A percentile compares a stretch with the other conserved stretches of the same genome.
phyloP scores from a whole-genome alignment of 2,113 vertebrate genomes.

The Lepus americanus region DNA sequence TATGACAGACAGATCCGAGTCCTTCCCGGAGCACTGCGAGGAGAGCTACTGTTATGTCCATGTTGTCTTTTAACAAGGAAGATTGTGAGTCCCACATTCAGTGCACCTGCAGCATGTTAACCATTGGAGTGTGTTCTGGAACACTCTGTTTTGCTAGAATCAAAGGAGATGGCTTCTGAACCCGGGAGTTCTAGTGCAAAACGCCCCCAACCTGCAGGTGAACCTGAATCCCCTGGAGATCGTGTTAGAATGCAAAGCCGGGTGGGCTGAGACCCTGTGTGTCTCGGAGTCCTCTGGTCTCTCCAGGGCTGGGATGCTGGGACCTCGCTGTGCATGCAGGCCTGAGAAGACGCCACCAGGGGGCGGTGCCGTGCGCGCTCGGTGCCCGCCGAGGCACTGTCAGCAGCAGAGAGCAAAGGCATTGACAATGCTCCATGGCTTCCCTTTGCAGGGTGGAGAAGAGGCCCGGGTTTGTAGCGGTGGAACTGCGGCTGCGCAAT shows the following conservation, averaged over 20 bases:
- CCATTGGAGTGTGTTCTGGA: not conserved
- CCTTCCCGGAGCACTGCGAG: not conserved
- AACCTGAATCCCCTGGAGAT: fast-evolving
- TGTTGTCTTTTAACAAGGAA: not conserved
- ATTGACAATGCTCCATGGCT: not conserved
- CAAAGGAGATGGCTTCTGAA: not conserved
- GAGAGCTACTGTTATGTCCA: not conserved
- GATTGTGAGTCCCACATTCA: not conserved
- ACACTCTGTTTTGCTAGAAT: not conserved
- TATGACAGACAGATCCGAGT: not conserved
- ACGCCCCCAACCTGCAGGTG: too few species aligned
- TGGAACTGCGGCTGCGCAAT: conserved; percentile 93
- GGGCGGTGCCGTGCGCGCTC: fast-evolving
- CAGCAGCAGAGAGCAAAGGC: too few species aligned
- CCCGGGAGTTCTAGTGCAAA: not conserved
- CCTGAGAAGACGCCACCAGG: too few species aligned
- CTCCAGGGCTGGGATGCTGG: fast-evolving
- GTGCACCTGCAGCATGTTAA: too few species aligned
- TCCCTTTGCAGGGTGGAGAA: conserved; percentile 89
- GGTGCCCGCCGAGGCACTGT: too few species aligned
- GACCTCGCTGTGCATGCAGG: fast-evolving
- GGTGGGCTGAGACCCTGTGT: fast-evolving
- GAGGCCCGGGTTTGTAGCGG: conserved; percentile 91
- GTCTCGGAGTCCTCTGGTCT: too few species aligned
- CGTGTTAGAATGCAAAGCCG: not conserved